Evolutionary conservation across 1,140 invertebrate species (phyloP), one percentile per base, ranked within the genome.

Genomic region (Zaprionus lachaisei): DNA sequence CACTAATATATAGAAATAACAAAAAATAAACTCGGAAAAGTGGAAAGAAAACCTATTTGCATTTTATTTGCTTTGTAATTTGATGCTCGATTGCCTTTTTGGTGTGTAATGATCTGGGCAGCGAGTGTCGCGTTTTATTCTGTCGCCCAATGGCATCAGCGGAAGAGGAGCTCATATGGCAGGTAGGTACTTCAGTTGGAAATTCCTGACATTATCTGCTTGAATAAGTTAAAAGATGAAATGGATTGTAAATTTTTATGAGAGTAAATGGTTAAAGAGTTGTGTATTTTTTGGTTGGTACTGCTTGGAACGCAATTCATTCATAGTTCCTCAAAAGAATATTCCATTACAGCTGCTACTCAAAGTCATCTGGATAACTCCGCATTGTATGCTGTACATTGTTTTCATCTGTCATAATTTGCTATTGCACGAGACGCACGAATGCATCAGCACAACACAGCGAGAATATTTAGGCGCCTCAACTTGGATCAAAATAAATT

Each of bases 61-160:
- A 90, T 89, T 89, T 89, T 90, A 89, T 89, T 89, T 89, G 72
- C 85, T 85, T 85, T 89, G 85, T 89, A 89, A 89, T 89, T 89
- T 89, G 85, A 77, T 89, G 85, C 76, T 90, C 85, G 85, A 89
- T 89, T 89, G 85, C 85, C 78, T 89, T 77, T 89, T 90, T 90
- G 84, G 76, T 84, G 85, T 85, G 85, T 89, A 89, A 89, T 89
- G 81, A 89, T 79, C 60, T 82, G 82, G 71, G 72, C 75, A 72
- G 74, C 54, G 79, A 84, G 81, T 86, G 41, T 15, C 41, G 80
- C 80, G 77, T 83, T 87, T 82, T 72, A 86, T 77, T 79, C 70
- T 67, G 47, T 31, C 44, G 47, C 55, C 34, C 55, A 61, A 56
- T 47, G 24, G 24, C 24, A 26, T 5, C 24, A 26, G 24, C 24